Percentiles rank a stretch among this genome's conserved stretches.
phyloP scores from a whole-genome alignment of 2,113 vertebrate species.

The Terrapene triunguis region DNA sequence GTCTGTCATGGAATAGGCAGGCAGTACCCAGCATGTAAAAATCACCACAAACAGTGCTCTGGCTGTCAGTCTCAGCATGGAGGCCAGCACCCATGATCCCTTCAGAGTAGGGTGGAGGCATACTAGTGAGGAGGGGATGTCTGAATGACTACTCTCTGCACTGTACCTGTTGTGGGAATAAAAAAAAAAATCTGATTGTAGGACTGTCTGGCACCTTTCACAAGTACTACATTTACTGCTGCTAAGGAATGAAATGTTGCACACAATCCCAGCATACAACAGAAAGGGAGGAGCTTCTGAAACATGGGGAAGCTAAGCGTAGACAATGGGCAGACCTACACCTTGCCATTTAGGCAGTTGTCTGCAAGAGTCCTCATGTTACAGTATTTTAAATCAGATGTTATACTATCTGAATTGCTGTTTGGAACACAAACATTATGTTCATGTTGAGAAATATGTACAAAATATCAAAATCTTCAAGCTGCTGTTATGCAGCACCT shows the following conservation, averaged over 20 bases:
- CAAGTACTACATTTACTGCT: background rate
- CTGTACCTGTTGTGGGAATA: background rate
- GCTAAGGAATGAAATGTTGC: background rate
- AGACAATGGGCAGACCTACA: background rate
- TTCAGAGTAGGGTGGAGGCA: background rate
- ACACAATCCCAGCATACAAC: background rate
- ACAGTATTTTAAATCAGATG: background rate
- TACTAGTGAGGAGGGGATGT: background rate
- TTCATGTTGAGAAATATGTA: constrained; percentile 51
- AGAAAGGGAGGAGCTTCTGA: background rate
- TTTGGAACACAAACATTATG: constrained; percentile 45
- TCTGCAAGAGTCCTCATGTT: background rate
- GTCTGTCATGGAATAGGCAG: background rate
- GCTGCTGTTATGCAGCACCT: constrained; percentile 67
- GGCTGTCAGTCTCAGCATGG: background rate
- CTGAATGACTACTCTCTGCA: background rate
- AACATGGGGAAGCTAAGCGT: background rate
- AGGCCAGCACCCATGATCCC: background rate
- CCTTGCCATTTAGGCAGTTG: background rate
- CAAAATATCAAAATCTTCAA: constrained; percentile 59
- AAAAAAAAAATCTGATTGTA: background rate
- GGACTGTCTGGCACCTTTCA: background rate
- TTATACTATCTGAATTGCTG: constrained; percentile 36
- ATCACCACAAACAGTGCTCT: background rate
- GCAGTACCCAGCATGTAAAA: background rate